Base-by-base conservation (phyloP, 2,888 invertebrate genomes). In the Brachyptera risi region DNA sequence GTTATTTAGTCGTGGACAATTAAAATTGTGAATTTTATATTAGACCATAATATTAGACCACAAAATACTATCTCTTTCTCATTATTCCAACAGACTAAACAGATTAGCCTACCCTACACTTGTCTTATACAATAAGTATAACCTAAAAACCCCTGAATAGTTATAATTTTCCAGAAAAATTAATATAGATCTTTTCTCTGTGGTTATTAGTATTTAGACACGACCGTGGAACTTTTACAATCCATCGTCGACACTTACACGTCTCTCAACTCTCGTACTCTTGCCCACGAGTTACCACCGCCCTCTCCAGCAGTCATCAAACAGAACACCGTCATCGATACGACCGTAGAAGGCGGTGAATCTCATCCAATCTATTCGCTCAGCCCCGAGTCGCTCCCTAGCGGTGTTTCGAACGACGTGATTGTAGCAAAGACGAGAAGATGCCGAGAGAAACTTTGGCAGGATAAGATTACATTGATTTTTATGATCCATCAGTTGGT, bases 381-480 rank as follows among this genome's bases (percentile, higher is more conserved):
- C 37, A 35, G 19, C 21, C 54, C 54, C 19, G 27, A 24, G 27
- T 23, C 49, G 3, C 24, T 31, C n/a, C n/a, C n/a, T n/a, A n/a
- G n/a, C n/a, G n/a, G n/a, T n/a, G n/a, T 60, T 60, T 69, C n/a
- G 65, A 40, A 15, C 3, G 38, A 57, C 11, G 54, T 58, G 23
- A 31, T 19, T 27, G 38, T 24, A 7, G 42, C 23, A 50, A 60
- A 60, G 57, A 37, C 51, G 13, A 60, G 21, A 15, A 11, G 47
- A n/a, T 63, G 63, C 54, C 35, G 38, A n/a, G 60, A 57, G 38
- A 37, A 37, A 13, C 26, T 58, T 17, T 63, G 63, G 63, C 50
- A 54, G 44, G 63, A 63, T 26, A 42, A 60, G 23, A 23, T 58
- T 15, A 60, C 63, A n/a, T 15, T 60, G 37, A 50, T 56, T 17